Evolutionary conservation across 2,888 invertebrate genomes (phyloP).

Genomic region (Lasioglossum villosulum): DNA sequence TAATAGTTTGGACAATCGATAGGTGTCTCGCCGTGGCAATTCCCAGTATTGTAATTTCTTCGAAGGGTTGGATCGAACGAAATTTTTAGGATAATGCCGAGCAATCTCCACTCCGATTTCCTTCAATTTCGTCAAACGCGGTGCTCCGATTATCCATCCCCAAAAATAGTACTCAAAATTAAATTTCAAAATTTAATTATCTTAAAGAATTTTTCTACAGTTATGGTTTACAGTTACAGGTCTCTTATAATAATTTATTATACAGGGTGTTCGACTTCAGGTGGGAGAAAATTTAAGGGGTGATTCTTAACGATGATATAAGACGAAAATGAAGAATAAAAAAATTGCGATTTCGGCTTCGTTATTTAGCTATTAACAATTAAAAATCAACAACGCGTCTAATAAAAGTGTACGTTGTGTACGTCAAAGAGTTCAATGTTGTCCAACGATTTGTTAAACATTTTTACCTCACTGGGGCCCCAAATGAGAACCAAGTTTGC

Average conservation of each 20-base stretch:
- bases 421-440: too few relatives aligned
- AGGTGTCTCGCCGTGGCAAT: not conserved
- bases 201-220: not conserved
- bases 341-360: too few relatives aligned
- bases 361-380: too few relatives aligned
- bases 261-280: too few relatives aligned
- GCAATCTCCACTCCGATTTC: not conserved
- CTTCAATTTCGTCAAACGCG: conserved; percentile 3
- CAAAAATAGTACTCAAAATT: not conserved
- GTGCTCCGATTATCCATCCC: conserved; percentile 6
- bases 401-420: too few relatives aligned
- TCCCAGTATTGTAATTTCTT: conserved; percentile 14
- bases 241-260: not conserved
- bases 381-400: too few relatives aligned
- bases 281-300: too few relatives aligned
- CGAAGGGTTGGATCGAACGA: not conserved
- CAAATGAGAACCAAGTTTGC: too few relatives aligned
- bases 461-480: too few relatives aligned
- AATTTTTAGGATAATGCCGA: not conserved
- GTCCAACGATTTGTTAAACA: too few relatives aligned
- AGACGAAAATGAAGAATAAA: too few relatives aligned
- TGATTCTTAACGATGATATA: too few relatives aligned
- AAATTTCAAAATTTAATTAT: not conserved
- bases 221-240: not conserved
- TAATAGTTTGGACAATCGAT: conserved; percentile 5